These are phyloP conservation scores for Drosophila melanocephala DNA, from an alignment of 2,888 invertebrate genomes.

Conservation along the genomic window DNA sequence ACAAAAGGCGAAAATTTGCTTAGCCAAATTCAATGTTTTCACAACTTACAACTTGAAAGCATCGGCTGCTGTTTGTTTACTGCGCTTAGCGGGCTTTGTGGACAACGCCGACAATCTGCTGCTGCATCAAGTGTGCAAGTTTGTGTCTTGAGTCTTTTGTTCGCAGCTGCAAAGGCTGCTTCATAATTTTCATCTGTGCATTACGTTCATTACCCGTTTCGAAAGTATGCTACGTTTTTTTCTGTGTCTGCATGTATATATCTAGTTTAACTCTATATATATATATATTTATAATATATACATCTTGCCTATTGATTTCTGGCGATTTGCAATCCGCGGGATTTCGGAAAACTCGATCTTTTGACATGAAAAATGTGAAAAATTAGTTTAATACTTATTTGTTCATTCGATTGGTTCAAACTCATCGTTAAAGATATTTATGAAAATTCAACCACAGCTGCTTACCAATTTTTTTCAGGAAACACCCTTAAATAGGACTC, in stretches of 20 bases:
- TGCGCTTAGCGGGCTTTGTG: not conserved
- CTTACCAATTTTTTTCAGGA: not conserved
- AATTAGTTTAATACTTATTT: not conserved
- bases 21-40: constrained; percentile 26
- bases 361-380: not conserved
- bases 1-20: constrained; percentile 8
- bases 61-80: not conserved
- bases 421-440: not conserved
- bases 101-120: not conserved
- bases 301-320: not conserved
- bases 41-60: constrained; percentile 16
- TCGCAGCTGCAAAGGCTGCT: constrained; percentile 42
- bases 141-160: constrained; percentile 61
- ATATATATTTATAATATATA: not conserved
- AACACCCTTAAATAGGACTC: too few species aligned
- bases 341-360: not conserved
- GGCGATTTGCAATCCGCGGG: not conserved
- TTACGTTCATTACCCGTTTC: not conserved
- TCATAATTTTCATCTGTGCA: not conserved
- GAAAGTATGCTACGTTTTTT: constrained; percentile 40
- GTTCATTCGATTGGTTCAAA: not conserved
- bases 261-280: not conserved
- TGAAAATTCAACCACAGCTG: not conserved
- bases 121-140: constrained; percentile 23
- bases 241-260: not conserved